A percentile compares a stretch with the other conserved stretches of the same genome.
Conservation (phyloP, 2,113 vertebrate genomes). For the Stomatorhinus ivindoensis region DNA sequence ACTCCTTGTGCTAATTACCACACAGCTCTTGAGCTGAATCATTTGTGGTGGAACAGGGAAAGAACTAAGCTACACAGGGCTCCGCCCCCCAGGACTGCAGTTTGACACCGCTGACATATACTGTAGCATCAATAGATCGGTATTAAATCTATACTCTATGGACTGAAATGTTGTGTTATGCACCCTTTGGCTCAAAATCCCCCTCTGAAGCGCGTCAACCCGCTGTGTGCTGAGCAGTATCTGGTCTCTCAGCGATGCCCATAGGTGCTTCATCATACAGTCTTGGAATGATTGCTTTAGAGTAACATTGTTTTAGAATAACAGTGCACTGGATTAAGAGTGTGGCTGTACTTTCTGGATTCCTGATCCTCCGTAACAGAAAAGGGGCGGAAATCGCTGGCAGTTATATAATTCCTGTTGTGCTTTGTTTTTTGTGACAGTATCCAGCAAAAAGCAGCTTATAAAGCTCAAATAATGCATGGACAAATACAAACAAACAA, state of each 20-base stretch:
- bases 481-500: not conserved
- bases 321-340: not conserved
- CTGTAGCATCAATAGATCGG: not conserved
- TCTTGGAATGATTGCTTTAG: not conserved
- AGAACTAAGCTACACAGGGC: no score
- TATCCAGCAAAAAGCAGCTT: not conserved
- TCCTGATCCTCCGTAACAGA: not conserved
- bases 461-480: not conserved
- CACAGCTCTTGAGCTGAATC: no score
- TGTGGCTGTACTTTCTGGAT: not conserved
- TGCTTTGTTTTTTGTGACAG: no score
- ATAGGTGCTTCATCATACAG: not conserved
- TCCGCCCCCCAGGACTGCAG: no score
- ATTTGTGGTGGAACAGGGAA: no score
- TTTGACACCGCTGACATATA: not conserved
- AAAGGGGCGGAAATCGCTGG: not conserved
- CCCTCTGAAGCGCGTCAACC: not conserved
- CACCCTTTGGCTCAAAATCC: not conserved
- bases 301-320: not conserved
- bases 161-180: not conserved
- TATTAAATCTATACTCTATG: not conserved
- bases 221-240: not conserved
- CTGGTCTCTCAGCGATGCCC: not conserved
- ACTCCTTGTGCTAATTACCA: no score
- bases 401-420: no score